phyloP scores from a whole-genome alignment of 2,888 invertebrate genomes.

The Lasioglossum calceatum region DNA sequence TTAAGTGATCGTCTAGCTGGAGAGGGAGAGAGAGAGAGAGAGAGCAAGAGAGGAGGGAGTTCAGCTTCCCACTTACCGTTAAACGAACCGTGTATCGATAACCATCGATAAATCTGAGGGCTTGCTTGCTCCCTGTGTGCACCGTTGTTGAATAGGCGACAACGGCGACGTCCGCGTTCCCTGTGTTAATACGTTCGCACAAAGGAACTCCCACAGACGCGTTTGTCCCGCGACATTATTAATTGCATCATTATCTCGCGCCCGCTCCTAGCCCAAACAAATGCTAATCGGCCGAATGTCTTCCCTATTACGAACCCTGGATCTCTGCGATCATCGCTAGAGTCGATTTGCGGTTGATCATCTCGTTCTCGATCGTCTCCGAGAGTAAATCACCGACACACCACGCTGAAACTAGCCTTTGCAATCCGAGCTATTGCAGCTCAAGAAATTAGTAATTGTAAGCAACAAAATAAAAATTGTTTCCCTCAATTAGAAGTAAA shows the following conservation, averaged over 20 bases:
- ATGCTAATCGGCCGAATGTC: constrained; percentile 60
- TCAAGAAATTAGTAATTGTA: too few species aligned
- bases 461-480: too few species aligned
- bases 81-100: constrained; percentile 56
- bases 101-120: constrained; percentile 50
- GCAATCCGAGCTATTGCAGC: too few species aligned
- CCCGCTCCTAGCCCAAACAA: constrained; percentile 59
- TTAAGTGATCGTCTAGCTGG: constrained; percentile 39
- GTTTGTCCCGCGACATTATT: constrained; percentile 66
- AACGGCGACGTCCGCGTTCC: constrained; percentile 19
- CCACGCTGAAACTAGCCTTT: too few species aligned
- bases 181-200: constrained; percentile 20
- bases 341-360: constrained; percentile 31
- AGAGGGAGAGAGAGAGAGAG: not conserved
- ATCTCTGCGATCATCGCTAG: constrained; percentile 16
- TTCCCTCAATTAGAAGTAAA: too few species aligned
- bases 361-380: not conserved
- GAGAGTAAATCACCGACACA: too few species aligned
- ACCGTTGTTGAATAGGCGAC: constrained; percentile 36
- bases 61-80: constrained; percentile 39
- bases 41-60: not conserved
- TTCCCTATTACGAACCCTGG: constrained; percentile 11
- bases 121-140: constrained; percentile 35
- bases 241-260: constrained; percentile 64
- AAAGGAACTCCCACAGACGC: constrained; percentile 29